phyloP scores from a whole-genome alignment of 2,113 vertebrate genomes.

The Psittacula cyanocephala region DNA sequence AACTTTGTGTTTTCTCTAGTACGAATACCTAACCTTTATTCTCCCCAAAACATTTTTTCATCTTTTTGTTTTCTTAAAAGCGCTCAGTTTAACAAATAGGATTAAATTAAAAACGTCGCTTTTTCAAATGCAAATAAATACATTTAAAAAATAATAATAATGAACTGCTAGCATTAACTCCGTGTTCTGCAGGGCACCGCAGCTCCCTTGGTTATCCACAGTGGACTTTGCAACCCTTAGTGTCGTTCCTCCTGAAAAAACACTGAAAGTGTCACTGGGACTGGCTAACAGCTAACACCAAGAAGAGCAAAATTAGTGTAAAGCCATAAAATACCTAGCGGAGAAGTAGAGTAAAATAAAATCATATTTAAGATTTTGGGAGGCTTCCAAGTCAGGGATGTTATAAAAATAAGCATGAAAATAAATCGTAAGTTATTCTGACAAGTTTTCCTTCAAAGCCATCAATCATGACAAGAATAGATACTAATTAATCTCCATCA shows the following conservation, averaged over 20 bases:
- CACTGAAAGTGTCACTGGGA: not conserved
- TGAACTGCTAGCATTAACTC: not conserved
- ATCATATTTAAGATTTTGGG: not conserved
- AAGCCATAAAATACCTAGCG: not conserved
- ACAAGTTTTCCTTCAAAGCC: slow-evolving; percentile 29
- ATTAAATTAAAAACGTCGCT: slow-evolving; percentile 57
- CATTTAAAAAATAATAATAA: slow-evolving; percentile 2
- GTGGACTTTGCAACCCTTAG: slow-evolving; percentile 6
- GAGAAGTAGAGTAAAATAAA: not conserved
- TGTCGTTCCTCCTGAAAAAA: not conserved
- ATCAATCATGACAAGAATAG: slow-evolving; percentile 31
- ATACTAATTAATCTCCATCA: slow-evolving; percentile 11
- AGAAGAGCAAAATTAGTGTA: slow-evolving; percentile 43
- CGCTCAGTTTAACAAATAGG: slow-evolving; percentile 39
- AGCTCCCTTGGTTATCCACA: slow-evolving; percentile 19
- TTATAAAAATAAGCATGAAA: slow-evolving; percentile 57
- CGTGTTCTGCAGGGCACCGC: not conserved
- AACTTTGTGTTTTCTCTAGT: not conserved
- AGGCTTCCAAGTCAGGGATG: not conserved
- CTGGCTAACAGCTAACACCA: not conserved
- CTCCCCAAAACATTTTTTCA: not conserved
- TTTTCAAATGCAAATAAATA: slow-evolving; percentile 59
- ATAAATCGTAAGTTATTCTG: slow-evolving; percentile 33
- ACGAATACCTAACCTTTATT: slow-evolving; percentile 39
- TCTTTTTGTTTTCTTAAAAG: slow-evolving; percentile 8